Conservation (phyloP, 2,888 invertebrate genomes). For the Chironomus riparius region DNA sequence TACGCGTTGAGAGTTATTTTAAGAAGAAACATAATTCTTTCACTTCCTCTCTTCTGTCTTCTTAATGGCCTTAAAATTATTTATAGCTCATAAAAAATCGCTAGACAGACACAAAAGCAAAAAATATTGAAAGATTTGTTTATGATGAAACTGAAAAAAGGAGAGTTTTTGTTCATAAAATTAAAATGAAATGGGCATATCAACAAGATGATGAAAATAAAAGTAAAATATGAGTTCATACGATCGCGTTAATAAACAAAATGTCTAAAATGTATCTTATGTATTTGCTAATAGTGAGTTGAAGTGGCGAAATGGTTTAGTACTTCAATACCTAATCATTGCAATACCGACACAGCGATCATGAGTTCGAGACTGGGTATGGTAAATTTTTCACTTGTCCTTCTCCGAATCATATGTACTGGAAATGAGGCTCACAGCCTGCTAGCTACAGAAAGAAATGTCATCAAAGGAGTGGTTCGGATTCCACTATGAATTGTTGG, state of each 20-base stretch:
- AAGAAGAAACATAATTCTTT: background rate
- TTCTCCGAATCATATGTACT: too few relatives aligned
- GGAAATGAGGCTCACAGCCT: too few relatives aligned
- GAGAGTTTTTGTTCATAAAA: background rate
- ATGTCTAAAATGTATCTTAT: background rate
- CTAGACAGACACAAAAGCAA: background rate
- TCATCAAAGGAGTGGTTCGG: too few relatives aligned
- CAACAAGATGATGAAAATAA: background rate
- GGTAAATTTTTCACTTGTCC: too few relatives aligned
- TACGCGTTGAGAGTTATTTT: background rate
- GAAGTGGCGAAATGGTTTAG: too few relatives aligned
- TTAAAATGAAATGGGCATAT: background rate
- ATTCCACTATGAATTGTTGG: too few relatives aligned
- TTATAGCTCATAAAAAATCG: background rate
- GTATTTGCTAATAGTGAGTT: background rate
- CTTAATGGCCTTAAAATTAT: background rate
- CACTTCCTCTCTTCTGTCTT: background rate
- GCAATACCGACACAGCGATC: too few relatives aligned
- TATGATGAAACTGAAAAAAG: background rate
- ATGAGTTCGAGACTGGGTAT: too few relatives aligned
- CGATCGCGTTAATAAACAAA: background rate
- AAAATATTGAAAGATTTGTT: background rate
- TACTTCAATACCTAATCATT: too few relatives aligned
- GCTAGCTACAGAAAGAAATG: too few relatives aligned
- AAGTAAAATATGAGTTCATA: background rate